These are phyloP conservation scores for Pelodiscus sinensis DNA, from an alignment of 2,113 vertebrate species.

Conservation along the genomic window DNA sequence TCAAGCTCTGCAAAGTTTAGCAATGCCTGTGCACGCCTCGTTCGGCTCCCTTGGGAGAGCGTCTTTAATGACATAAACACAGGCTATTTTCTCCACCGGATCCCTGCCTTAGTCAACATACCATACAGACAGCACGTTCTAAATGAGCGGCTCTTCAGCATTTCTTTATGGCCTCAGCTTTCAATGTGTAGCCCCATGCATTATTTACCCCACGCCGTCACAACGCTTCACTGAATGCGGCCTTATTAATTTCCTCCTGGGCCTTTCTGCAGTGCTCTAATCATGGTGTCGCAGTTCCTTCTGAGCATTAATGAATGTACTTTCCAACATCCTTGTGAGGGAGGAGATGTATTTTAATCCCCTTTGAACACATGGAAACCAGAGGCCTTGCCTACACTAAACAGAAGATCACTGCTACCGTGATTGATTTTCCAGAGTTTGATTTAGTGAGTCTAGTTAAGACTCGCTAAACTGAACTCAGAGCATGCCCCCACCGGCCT, in stretches of 20 bases:
- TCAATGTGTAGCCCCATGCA: neutral
- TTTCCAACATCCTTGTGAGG: neutral
- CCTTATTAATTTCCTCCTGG: slow-evolving; percentile 21
- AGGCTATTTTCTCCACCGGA: accelerated
- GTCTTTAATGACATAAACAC: accelerated
- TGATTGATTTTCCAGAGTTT: too few relatives aligned
- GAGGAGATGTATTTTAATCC: neutral
- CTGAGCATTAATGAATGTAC: slow-evolving; percentile 57
- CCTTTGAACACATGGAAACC: accelerated
- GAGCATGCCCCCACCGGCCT: too few relatives aligned
- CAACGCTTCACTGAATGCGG: accelerated
- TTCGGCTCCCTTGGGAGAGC: accelerated
- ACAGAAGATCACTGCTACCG: too few relatives aligned
- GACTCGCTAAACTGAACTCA: too few relatives aligned
- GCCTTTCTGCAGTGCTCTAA: slow-evolving; percentile 37
- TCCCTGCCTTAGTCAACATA: accelerated
- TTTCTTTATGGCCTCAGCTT: neutral
- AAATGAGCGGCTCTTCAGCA: neutral
- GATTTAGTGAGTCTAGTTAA: too few relatives aligned
- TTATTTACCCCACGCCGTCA: slow-evolving; percentile 8
- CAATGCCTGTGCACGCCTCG: accelerated
- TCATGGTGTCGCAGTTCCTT: slow-evolving; percentile 36
- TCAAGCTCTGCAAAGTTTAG: accelerated
- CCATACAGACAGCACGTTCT: neutral
- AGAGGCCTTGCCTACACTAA: neutral